Evolutionary conservation across 2,113 vertebrate species (phyloP), one percentile per base, ranked within the genome.

Genomic region (Edolisoma coerulescens): DNA sequence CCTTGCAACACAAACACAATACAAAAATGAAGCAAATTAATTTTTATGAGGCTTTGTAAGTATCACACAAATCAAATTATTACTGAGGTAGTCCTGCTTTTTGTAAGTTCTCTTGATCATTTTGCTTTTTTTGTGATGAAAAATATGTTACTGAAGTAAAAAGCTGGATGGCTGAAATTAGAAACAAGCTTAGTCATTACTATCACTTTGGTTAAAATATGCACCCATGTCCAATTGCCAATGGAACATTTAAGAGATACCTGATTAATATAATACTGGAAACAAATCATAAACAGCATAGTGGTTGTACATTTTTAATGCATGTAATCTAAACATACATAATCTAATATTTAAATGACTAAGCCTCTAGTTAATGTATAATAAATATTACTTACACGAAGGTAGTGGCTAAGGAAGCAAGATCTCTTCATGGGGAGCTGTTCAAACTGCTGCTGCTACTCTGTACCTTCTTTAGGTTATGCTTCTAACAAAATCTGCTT

Each of bases 401-500:
- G 11, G 49, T 18, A 73, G 47, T 57, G 54, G 21, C 35, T 74
- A 52, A 64, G 65, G 77, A 82, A 76, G 41, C 18, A 75, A 89
- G 63, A 78, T 35, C 21, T 70, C 18, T 74, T 90, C 2, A 2
- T 53, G 50, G n/a, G 19, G 54, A 56, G 70, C 63, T 82, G 22
- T 80, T 89, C 8, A 1, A 70, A 88, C 53, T 8, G 4, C 57
- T 42, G 13, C 53, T 54, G 65, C 70, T 76, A 12, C 45, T 76
- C 50, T 39, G n/a, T 47, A 30, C 57, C 33, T 80, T 85, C 78
- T 76, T 74, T 59, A 70, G 56, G 50, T 91, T 79, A 52, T 59
- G 65, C 59, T 60, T 90, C 67, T 90, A 52, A 73, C 23, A 88
- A 88, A 93, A 90, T 95, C 75, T 90, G 54, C 84, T 94, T 91